A percentile compares a stretch with the other conserved stretches of the same genome.
phyloP scores from a whole-genome alignment of 64 coral and sea anemone species.

The Actinia tenebrosa region DNA sequence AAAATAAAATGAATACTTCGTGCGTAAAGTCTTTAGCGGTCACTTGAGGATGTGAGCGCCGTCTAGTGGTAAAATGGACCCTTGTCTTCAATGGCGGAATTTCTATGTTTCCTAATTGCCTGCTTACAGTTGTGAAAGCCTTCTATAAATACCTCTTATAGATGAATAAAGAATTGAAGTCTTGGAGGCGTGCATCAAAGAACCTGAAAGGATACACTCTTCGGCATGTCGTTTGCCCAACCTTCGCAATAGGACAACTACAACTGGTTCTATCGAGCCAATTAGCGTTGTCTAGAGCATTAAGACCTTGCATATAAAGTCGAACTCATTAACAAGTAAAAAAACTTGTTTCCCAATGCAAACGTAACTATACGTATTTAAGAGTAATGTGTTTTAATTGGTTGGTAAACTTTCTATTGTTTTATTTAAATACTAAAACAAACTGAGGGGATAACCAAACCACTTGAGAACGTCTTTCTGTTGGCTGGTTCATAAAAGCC shows the following conservation, averaged over 20 bases:
- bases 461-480: no score
- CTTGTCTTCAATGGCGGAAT: background rate
- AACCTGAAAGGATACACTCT: background rate
- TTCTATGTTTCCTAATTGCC: background rate
- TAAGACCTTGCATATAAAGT: no score
- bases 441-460: no score
- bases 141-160: background rate
- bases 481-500: no score
- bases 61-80: background rate
- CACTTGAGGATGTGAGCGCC: background rate
- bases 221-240: background rate
- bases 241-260: background rate
- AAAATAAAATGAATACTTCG: background rate
- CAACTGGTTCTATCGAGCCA: background rate
- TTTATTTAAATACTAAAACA: no score
- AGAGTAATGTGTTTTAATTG: no score
- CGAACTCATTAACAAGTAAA: no score
- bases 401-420: no score
- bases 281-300: background rate
- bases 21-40: background rate
- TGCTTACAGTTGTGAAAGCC: background rate
- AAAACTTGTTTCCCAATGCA: no score
- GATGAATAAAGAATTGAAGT: background rate
- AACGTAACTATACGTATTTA: no score
- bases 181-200: background rate